A percentile compares a stretch with the other conserved stretches of the same genome.
Evolutionary conservation across 1,140 invertebrate species (phyloP).

Genomic region (Steinernema khuongi): DNA sequence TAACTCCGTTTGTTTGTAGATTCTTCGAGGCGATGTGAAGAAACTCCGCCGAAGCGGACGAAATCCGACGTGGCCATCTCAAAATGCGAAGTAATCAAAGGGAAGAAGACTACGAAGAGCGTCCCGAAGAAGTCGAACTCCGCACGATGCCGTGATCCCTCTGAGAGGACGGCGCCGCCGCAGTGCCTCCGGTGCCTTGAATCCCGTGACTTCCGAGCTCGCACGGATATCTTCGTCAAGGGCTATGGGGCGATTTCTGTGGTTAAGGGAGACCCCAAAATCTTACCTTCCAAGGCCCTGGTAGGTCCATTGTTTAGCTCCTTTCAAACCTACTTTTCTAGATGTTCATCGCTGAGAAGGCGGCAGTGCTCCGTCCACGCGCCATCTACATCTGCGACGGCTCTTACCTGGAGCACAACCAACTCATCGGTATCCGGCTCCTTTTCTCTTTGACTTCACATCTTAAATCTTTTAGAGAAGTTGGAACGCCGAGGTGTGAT

Average conservation of each 20-base stretch:
- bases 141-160: background rate
- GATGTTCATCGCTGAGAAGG: conserved; percentile 36
- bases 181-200: background rate
- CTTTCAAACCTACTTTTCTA: conserved; percentile 13
- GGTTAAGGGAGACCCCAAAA: conserved; percentile 34
- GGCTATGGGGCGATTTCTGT: conserved; percentile 28
- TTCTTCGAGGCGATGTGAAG: no score
- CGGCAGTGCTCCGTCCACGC: conserved; percentile 39
- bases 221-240: background rate
- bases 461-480: conserved; percentile 11
- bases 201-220: background rate
- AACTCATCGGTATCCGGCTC: conserved; percentile 36
- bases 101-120: background rate
- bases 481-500: conserved; percentile 36
- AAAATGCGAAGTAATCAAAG: background rate
- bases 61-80: no score
- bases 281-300: conserved; percentile 30
- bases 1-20: no score
- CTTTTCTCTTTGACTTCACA: background rate
- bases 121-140: background rate
- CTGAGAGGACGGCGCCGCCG: background rate
- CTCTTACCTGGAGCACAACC: conserved; percentile 40
- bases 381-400: conserved; percentile 55
- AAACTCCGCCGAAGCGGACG: no score
- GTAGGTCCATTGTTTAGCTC: background rate